Conservation (phyloP, 2,113 vertebrate species). For the Macroglossus sobrinus region DNA sequence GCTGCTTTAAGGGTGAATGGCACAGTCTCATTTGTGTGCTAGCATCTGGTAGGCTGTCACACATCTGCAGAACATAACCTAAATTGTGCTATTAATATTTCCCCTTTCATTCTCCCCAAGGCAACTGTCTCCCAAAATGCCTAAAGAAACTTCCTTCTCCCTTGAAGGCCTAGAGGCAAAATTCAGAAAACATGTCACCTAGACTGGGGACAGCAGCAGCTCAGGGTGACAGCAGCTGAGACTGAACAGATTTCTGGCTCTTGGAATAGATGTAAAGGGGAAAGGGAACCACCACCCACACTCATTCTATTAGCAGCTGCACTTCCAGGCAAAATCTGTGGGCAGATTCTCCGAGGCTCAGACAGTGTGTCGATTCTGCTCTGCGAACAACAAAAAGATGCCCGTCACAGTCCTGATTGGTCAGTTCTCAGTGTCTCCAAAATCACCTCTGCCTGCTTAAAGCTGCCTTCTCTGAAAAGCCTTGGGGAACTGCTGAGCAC, state of each 20-base stretch:
- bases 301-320: conserved; percentile 19
- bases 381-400: not conserved
- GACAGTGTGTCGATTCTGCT: not conserved
- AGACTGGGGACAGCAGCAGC: conserved; percentile 22
- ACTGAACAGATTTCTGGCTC: conserved; percentile 18
- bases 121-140: conserved; percentile 75
- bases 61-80: conserved; percentile 60
- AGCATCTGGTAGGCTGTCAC: conserved; percentile 80
- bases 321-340: conserved; percentile 11
- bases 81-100: conserved; percentile 64
- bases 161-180: conserved; percentile 69
- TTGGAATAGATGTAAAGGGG: conserved; percentile 9
- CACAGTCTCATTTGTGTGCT: conserved; percentile 65
- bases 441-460: not conserved
- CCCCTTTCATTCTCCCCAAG: conserved; percentile 72
- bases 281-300: conserved; percentile 41
- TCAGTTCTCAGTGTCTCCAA: not conserved
- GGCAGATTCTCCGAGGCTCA: not conserved
- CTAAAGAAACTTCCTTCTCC: not conserved
- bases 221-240: conserved; percentile 49
- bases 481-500: not conserved
- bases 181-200: conserved; percentile 52
- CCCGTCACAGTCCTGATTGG: not conserved
- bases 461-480: not conserved
- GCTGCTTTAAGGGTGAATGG: conserved; percentile 73